These are phyloP conservation scores for Cheirogaleus major DNA, from an alignment of 2,797 vertebrate genomes.

Conservation along the genomic window DNA sequence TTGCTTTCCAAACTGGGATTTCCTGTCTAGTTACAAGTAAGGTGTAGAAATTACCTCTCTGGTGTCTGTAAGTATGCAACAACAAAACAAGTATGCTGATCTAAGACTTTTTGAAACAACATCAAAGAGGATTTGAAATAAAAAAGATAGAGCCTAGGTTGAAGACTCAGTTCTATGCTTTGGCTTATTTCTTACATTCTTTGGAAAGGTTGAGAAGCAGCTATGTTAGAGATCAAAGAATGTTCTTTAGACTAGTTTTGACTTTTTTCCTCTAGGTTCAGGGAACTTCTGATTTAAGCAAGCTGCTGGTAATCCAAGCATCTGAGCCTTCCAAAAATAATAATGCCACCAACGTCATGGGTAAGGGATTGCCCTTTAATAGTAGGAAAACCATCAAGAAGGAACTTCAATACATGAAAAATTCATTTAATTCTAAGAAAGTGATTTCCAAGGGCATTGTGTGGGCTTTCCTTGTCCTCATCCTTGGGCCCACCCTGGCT, in stretches of 20 bases:
- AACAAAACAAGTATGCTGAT: not conserved
- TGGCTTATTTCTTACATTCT: not conserved
- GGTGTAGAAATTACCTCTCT: not conserved
- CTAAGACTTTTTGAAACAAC: not conserved
- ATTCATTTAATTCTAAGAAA: not conserved
- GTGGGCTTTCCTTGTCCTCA: not conserved
- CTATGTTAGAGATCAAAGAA: not conserved
- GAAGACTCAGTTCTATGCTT: not conserved
- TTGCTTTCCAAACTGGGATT: not conserved
- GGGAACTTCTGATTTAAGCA: constrained; percentile 71
- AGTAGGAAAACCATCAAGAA: not conserved
- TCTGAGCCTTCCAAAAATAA: not conserved
- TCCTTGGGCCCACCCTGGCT: not conserved
- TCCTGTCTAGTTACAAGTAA: not conserved
- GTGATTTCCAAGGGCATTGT: not conserved
- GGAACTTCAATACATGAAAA: not conserved
- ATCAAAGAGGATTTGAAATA: not conserved
- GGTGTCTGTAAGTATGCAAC: not conserved
- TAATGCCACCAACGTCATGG: not conserved
- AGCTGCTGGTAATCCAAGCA: constrained; percentile 66
- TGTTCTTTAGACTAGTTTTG: not conserved
- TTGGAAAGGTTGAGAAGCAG: not conserved
- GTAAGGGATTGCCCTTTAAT: not conserved
- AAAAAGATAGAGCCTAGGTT: not conserved
- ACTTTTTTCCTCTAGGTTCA: constrained; percentile 68